A percentile compares a stretch with the other conserved stretches of the same genome.
These are phyloP conservation scores for Poecilia velifera DNA, from an alignment of 2,797 vertebrate species.

Conservation along the genomic window DNA sequence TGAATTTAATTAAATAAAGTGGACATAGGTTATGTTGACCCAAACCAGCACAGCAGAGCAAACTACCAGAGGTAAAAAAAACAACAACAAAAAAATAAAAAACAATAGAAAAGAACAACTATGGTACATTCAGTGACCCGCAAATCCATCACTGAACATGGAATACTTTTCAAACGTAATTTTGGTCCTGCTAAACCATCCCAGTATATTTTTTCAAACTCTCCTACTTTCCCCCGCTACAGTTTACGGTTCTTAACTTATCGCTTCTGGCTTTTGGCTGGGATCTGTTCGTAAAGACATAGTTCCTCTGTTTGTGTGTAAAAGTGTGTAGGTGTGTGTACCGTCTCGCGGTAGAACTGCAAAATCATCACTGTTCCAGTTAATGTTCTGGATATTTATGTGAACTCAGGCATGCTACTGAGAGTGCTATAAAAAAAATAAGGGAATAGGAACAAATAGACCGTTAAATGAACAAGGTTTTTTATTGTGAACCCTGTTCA, in stretches of 20 bases:
- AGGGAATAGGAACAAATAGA: slow-evolving; percentile 4
- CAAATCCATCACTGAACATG: background rate
- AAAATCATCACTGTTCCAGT: slow-evolving; percentile 26
- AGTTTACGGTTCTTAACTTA: background rate
- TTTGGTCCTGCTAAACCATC: background rate
- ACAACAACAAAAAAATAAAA: too few relatives aligned
- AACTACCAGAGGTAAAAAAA: background rate
- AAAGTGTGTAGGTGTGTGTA: slow-evolving; percentile 3
- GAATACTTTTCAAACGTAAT: background rate
- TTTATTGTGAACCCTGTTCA: slow-evolving; percentile 17
- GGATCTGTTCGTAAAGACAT: background rate
- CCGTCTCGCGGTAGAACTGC: background rate
- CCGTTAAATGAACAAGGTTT: slow-evolving; percentile 20
- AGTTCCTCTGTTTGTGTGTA: background rate
- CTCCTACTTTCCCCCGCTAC: background rate
- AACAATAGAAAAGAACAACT: too few relatives aligned
- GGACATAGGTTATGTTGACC: background rate
- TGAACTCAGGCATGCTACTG: slow-evolving; percentile 12
- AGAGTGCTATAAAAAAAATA: slow-evolving; percentile 38
- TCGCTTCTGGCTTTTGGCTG: background rate
- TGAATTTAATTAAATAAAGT: background rate
- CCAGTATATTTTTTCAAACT: background rate
- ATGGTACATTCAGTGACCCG: background rate
- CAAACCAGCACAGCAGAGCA: background rate
- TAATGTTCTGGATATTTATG: slow-evolving; percentile 25